Evolutionary conservation across 2,797 vertebrate species (phyloP), one percentile per base, ranked within the genome.

Genomic region (Apogon talboti): DNA sequence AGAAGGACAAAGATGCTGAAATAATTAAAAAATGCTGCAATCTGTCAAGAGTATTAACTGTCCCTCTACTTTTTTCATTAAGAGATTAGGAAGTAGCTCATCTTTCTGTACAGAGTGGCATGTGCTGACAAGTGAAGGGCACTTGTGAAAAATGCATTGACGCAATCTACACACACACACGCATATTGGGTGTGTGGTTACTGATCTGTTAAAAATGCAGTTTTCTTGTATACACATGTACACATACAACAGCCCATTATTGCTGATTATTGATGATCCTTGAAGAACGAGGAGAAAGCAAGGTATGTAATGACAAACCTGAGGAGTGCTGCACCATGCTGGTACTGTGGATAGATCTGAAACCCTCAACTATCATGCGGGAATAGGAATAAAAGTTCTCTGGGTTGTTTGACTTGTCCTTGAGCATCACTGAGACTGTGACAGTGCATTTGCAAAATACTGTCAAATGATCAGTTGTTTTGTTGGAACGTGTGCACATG

Each of bases 71-170:
- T 64, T 74, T 74, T 74, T 72, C 65, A 84, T 78, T 68, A 82
- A 51, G 75, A 75, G 75, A 88, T 88, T 78, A 84, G 69, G 58
- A 74, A 50, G 49, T 65, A 44, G 41, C 63, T 81, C 71, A 77
- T 85, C 69, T 68, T 66, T 84, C 71, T 71, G 30, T 69, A 58
- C 37, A 55, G 48, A 84, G 66, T 54, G 64, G 55, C 71, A 74
- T 77, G 65, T 86, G 74, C 76, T 64, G 79, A 78, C 2, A 21
- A 73, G 41, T 76, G 64, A 83, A 85, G 78, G 83, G 70, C 70
- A 81, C 67, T 77, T 83, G 67, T 74, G 75, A 75, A 75, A 81
- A 82, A 78, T 81, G 65, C 71, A 63, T 69, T 86, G 66, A 80
- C 66, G 79, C 67, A 74, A 58, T 66, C 75, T 61, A 52, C 71